Conservation (phyloP, 2,888 invertebrate species). For the Periphyllus acericola region DNA sequence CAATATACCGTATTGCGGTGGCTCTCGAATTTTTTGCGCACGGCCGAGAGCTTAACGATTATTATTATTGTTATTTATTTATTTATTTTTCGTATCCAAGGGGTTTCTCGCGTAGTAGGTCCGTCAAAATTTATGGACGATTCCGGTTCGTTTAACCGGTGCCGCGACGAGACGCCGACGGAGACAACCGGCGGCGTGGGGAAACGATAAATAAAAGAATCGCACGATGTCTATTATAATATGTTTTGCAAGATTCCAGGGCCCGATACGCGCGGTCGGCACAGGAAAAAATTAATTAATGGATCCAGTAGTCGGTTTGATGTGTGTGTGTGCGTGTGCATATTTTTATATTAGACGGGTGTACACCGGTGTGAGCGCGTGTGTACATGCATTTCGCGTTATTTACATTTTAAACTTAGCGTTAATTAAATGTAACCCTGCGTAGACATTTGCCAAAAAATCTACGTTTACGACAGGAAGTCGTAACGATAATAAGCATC, state of each 20-base stretch:
- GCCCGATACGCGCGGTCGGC: neutral
- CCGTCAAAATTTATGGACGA: slow-evolving; percentile 30
- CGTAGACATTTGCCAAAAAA: neutral
- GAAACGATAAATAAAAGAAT: slow-evolving; percentile 46
- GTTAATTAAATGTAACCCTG: slow-evolving; percentile 16
- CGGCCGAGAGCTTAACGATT: neutral
- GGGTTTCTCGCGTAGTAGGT: slow-evolving; percentile 9
- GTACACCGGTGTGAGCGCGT: neutral
- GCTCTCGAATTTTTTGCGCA: neutral
- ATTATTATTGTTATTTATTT: slow-evolving; percentile 29
- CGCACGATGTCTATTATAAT: slow-evolving; percentile 25
- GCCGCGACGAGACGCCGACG: slow-evolving; percentile 10
- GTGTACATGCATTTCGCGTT: neutral
- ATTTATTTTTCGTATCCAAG: slow-evolving; percentile 23
- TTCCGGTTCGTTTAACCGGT: slow-evolving; percentile 52
- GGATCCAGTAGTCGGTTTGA: slow-evolving; percentile 16
- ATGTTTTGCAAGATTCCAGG: slow-evolving; percentile 45
- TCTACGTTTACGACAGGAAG: neutral
- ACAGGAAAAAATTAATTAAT: slow-evolving; percentile 40
- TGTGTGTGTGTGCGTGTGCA: neutral
- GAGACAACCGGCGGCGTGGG: neutral
- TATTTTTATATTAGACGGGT: neutral
- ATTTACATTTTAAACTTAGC: slow-evolving; percentile 33
- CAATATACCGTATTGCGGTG: neutral
- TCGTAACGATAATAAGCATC: neutral